Percentiles rank a stretch among this genome's conserved stretches.
These are phyloP conservation scores for Carassius gibelio DNA, from an alignment of 2,113 vertebrate genomes.

Conservation along the genomic window DNA sequence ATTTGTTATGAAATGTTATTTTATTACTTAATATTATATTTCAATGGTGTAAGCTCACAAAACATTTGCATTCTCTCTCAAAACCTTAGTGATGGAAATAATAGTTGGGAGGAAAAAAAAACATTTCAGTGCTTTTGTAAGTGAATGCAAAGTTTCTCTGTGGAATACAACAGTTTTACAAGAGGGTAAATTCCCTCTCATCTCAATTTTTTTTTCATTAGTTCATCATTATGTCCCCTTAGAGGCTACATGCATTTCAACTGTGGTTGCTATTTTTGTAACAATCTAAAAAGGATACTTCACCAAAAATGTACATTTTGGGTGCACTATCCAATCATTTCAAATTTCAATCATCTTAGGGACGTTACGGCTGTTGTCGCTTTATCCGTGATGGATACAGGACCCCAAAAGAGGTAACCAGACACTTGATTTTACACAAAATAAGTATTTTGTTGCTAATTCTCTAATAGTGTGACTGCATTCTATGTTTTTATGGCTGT, in stretches of 20 bases:
- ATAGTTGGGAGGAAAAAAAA: too few species aligned
- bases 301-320: too few species aligned
- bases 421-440: background rate
- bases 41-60: background rate
- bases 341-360: constrained; percentile 71
- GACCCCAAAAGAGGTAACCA: constrained; percentile 91
- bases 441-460: background rate
- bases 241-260: background rate
- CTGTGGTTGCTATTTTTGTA: background rate
- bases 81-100: too few species aligned
- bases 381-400: constrained; percentile 96
- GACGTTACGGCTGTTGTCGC: constrained; percentile 94
- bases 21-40: background rate
- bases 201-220: too few species aligned
- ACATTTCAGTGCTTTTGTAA: background rate
- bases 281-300: background rate
- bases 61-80: too few species aligned
- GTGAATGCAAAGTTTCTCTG: background rate
- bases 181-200: too few species aligned
- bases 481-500: background rate
- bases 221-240: background rate
- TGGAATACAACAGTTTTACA: too few species aligned
- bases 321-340: too few species aligned
- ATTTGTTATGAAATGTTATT: background rate
- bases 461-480: background rate